A percentile compares a stretch with the other conserved stretches of the same genome.
phyloP scores from a whole-genome alignment of 2,797 vertebrate genomes.

The Lacerta bilineata region DNA sequence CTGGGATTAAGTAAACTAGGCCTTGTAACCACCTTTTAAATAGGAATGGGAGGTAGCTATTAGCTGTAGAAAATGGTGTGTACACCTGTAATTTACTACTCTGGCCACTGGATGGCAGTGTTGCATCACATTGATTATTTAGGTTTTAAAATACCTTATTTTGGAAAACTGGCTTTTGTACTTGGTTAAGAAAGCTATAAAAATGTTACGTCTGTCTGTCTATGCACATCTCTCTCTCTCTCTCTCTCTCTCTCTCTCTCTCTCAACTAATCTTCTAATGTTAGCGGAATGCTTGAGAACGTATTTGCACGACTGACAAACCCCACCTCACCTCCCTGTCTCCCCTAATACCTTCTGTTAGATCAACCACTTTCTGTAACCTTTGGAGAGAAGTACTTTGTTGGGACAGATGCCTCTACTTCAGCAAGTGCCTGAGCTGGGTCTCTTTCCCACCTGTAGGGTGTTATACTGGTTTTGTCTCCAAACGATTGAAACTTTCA shows the following conservation, averaged over 20 bases:
- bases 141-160: slow-evolving; percentile 35
- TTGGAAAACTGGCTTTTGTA: slow-evolving; percentile 18
- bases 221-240: background rate
- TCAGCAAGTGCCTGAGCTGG: background rate
- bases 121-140: slow-evolving; percentile 8
- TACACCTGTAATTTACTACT: background rate
- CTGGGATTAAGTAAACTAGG: background rate
- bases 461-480: slow-evolving; percentile 16
- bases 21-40: slow-evolving; percentile 12
- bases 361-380: slow-evolving; percentile 11
- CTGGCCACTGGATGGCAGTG: slow-evolving; percentile 39
- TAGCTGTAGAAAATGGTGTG: background rate
- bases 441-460: slow-evolving; percentile 33
- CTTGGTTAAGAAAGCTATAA: slow-evolving; percentile 18
- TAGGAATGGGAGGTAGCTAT: background rate
- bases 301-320: slow-evolving; percentile 11
- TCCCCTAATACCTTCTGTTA: slow-evolving; percentile 4
- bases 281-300: background rate
- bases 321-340: background rate
- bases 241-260: fast-evolving
- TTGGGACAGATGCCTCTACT: slow-evolving; percentile 41
- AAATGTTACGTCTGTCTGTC: background rate
- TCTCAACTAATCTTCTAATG: fast-evolving
- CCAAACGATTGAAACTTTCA: slow-evolving; percentile 1
- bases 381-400: slow-evolving; percentile 19